Conservation (phyloP, 2,888 invertebrate species). For the Amiota minor region DNA sequence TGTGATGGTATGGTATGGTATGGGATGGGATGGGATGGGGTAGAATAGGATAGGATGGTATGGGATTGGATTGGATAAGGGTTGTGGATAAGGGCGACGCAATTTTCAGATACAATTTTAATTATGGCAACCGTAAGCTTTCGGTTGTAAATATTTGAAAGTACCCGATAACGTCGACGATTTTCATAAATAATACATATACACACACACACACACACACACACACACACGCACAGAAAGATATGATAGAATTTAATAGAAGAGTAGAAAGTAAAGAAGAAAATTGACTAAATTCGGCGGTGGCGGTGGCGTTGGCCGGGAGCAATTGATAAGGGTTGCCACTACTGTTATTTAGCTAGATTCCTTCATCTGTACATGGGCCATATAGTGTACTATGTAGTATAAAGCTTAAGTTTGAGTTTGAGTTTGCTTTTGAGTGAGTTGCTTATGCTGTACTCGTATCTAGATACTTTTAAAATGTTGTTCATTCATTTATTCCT, state of each 20-base stretch:
- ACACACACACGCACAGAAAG: no score
- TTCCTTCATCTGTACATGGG: no score
- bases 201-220: no score
- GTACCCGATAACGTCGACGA: constrained; percentile 69
- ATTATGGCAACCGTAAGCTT: constrained; percentile 72
- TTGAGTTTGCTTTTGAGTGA: neutral
- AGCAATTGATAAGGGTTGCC: constrained; percentile 46
- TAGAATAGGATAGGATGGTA: neutral
- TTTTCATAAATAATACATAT: constrained; percentile 70
- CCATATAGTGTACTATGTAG: no score
- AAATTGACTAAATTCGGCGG: neutral
- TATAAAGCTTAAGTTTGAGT: neutral
- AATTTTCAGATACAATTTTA: constrained; percentile 72
- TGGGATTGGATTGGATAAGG: neutral
- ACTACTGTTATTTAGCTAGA: no score
- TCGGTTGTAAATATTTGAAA: constrained; percentile 71
- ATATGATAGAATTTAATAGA: neutral
- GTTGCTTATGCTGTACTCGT: neutral
- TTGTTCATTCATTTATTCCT: no score
- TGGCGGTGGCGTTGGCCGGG: neutral
- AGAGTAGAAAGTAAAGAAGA: neutral
- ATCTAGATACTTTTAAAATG: no score
- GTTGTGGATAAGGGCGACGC: constrained; percentile 42
- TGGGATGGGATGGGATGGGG: constrained; percentile 19
- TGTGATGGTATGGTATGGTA: neutral